Evolutionary conservation across 2,113 vertebrate genomes (phyloP), one percentile per base, ranked within the genome.

Genomic region (Percina caprodes): DNA sequence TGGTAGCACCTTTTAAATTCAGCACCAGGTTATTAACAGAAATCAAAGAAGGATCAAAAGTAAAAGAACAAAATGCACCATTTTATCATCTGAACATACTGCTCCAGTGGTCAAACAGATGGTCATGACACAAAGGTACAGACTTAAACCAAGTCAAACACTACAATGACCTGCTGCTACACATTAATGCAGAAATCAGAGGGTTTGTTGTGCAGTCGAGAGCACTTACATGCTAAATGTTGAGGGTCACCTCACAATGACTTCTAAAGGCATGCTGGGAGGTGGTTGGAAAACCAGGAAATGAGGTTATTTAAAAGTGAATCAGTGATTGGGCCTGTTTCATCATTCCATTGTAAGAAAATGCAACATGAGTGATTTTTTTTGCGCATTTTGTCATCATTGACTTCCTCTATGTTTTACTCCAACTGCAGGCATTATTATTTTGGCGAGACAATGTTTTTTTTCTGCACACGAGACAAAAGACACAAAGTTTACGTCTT

Each of bases 1-100:
- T 91, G 85, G 90, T 96, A 96, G 95, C 95, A 96, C 95, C 95
- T 88, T 92, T 82, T 74, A 76, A 72, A 81, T 88, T 93, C 92
- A 96, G 95, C 95, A 96, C 95, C 95, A 94, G 91, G 84, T 95
- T 89, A 73, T 83, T 71, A 83, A 90, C 89, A 79, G 54, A 92
- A 89, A 23, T 60, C 68, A 77, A 60, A 80, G 35, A 60, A 77
- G 67, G n/a, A 89, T 72, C 39, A 48, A 77, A 74, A 21, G 14
- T 39, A 72, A 82, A 82, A 82, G 42, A 74, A 81, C 80, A 84
- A 89, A 87, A 93, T 91, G 92, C 92, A 93, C 92, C 86, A 26
- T 91, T 93, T 91, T 77, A 68, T 87, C 71, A 79, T 86, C 83
- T 79, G 79, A 90, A 84, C 83, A 60, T 80, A 88, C 83, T 83